These are phyloP conservation scores for Kryptopterus vitreolus DNA, from an alignment of 2,797 vertebrate genomes.

Conservation along the genomic window DNA sequence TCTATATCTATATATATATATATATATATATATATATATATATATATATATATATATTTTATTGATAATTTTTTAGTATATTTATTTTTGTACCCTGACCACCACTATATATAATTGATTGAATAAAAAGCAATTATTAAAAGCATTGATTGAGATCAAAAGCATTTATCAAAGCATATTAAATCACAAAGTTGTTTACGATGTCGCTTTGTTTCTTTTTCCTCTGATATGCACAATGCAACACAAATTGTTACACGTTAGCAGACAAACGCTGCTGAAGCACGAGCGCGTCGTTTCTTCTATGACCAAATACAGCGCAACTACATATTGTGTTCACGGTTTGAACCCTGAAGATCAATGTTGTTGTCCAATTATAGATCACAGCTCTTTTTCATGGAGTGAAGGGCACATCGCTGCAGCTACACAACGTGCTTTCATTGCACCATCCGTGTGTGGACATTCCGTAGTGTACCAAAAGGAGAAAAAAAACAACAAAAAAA, in stretches of 20 bases:
- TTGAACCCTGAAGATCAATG: constrained; percentile 19
- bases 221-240: not conserved
- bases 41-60: not conserved
- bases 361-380: constrained; percentile 9
- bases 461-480: not conserved
- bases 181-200: not conserved
- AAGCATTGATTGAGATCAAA: not conserved
- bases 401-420: constrained; percentile 63
- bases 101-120: no score
- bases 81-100: not conserved
- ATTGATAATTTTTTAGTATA: not conserved
- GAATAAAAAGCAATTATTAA: no score
- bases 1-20: not conserved
- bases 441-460: constrained; percentile 14
- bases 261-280: not conserved
- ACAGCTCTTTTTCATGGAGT: constrained; percentile 50
- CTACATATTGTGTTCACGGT: not conserved
- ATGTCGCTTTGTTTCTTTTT: not conserved
- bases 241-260: not conserved
- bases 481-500: no score
- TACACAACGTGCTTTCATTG: not conserved
- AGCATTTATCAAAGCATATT: not conserved
- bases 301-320: not conserved
- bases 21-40: not conserved
- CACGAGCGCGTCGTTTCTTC: not conserved